Evolutionary conservation across 2,888 invertebrate genomes (phyloP), one percentile per base, ranked within the genome.

Genomic region (Muschampia plurimacula): DNA sequence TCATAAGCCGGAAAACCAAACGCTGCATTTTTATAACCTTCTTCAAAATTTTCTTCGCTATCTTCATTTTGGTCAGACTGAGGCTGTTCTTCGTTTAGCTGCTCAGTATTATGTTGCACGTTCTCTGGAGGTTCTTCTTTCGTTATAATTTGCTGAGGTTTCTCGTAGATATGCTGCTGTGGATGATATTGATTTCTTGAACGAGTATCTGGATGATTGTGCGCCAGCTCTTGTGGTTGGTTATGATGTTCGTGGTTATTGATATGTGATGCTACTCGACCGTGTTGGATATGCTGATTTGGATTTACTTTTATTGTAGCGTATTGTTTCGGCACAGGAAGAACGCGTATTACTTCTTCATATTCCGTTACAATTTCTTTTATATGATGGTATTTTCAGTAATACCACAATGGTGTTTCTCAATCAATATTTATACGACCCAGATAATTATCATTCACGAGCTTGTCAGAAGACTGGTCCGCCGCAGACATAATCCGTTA

Each of bases 11-110:
- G 91, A 74, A 94, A 95, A 7, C 93, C 94, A 69, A 84, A 84
- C 0, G 94, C 93, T 15, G 94, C 87, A 69, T 92, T 83, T 80
- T 92, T 88, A 70, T 94, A 95, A 2, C 89, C 90, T 66, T 89
- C 90, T 77, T 94, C 93, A 77, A 94, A 95, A 75, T 92, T 89
- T 79, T 94, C 88, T 78, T 95, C 94, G 60, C 84, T 90, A 68
- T 93, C 90, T 77, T 89, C 89, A 74, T 91, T 89, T n/a, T 86
- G 83, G 36, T 86, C 84, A 0, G 87, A 10, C 22, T 55, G 80
- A 36, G 36, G 36, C 74, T 86, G 85, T 80, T 89, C 85, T 41
- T 85, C 86, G 67, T 83, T 83, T 71, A 87, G 81, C 76, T 91
- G 85, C 77, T 90, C 90, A 69, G 83, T 82, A 22, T 86, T 82